Evolutionary conservation across 2,113 vertebrate species (phyloP).

Genomic region (Prietella phreatophila): DNA sequence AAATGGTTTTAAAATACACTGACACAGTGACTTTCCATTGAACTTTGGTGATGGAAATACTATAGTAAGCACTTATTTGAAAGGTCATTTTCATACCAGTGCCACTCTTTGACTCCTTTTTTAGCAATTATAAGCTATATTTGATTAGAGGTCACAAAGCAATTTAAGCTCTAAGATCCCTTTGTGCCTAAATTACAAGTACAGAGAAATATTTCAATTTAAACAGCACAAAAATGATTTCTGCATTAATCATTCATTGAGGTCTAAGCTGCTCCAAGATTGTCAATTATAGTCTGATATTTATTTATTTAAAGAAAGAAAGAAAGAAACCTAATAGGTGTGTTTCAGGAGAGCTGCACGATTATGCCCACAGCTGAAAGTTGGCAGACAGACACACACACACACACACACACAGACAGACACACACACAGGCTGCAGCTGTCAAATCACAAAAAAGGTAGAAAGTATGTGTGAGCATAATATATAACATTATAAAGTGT

Average conservation of each 20-base stretch:
- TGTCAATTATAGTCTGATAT: neutral
- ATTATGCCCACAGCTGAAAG: neutral
- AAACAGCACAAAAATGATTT: neutral
- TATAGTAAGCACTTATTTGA: neutral
- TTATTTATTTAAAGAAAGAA: neutral
- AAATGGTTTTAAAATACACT: neutral
- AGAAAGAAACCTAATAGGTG: neutral
- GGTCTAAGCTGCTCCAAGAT: neutral
- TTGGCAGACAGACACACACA: no score
- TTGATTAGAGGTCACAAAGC: neutral
- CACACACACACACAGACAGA: neutral
- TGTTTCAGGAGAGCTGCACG: neutral
- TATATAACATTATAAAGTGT: neutral
- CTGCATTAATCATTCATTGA: neutral
- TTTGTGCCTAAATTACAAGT: neutral
- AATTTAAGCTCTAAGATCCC: neutral
- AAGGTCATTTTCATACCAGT: neutral
- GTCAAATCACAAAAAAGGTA: neutral
- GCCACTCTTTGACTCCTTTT: neutral
- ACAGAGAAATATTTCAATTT: neutral
- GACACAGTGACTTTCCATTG: neutral
- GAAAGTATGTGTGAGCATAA: neutral
- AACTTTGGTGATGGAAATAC: neutral
- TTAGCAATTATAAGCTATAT: neutral
- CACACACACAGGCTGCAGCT: neutral